phyloP scores from a whole-genome alignment of 1,140 invertebrate species.

The Forficula auricularia region DNA sequence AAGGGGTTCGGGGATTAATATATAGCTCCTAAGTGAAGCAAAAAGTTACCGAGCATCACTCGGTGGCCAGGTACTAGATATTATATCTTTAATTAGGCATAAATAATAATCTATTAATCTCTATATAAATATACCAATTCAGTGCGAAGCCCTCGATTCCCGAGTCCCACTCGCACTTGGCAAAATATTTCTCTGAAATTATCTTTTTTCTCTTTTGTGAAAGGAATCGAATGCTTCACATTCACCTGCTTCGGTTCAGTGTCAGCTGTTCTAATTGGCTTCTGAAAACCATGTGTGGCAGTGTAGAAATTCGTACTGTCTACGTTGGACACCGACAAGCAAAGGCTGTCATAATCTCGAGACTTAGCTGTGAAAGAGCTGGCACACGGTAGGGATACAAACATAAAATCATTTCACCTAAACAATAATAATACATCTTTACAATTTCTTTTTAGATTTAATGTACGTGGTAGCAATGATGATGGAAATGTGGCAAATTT shows the following conservation, averaged over 20 bases:
- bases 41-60: too few species aligned
- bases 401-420: too few species aligned
- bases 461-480: conserved; percentile 96
- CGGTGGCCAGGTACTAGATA: too few species aligned
- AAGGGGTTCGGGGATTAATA: too few species aligned
- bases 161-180: too few species aligned
- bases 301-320: conserved; percentile 86
- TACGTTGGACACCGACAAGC: conserved; percentile 87
- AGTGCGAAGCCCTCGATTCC: too few species aligned
- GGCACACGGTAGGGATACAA: conserved; percentile 51
- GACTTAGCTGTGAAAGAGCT: conserved; percentile 89
- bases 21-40: too few species aligned
- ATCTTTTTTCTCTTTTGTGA: conserved; percentile 13
- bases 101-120: too few species aligned
- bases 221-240: conserved; percentile 83
- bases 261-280: conserved; percentile 79
- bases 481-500: conserved; percentile 99
- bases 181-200: too few species aligned
- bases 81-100: too few species aligned
- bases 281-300: conserved; percentile 86
- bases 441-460: conserved; percentile 63
- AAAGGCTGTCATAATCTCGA: conserved; percentile 80
- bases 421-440: too few species aligned
- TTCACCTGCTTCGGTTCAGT: conserved; percentile 77
- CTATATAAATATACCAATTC: too few species aligned